Base-by-base conservation (phyloP, 2,797 vertebrate genomes). In the Neosalanx taihuensis region DNA sequence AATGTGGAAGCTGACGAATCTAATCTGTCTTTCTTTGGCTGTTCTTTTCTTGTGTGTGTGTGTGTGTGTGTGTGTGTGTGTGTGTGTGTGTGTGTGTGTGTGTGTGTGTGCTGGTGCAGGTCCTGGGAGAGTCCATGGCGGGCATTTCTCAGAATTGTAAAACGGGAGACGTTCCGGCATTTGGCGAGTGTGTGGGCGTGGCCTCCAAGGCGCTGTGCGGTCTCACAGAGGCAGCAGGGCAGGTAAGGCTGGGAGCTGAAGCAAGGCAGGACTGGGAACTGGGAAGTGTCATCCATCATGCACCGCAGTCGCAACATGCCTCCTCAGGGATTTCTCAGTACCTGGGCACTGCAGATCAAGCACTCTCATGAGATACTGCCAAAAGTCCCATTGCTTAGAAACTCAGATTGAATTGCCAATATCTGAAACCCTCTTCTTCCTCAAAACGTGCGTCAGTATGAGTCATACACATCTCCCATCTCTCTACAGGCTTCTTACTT, bases 81-180 rank as follows among this genome's bases (percentile, higher is more conserved):
- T 33, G 33, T 33, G 33, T 5, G 33, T 33, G 33, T 5, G 33
- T 49, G 46, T 10, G 46, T 49, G 46, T 10, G 26, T 63, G 53
- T 31, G 13, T 60, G 49, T 56, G 46, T 49, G 18, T n/a, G 17
- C 18, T n/a, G 15, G 51, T 33, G 33, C 80, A 99, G 98, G 93
- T 99, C 79, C 94, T 99, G 31, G 97, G 97, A 29, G 97, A 99
- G 83, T 96, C 97, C 0, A 99, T 99, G 97, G 96, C 98, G 0
- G 97, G 98, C 30, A 99, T 99, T 89, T 99, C 98, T 15, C 97
- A 99, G 87, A 97, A 99, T 78, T 98, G 97, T 73, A 99, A 98
- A 89, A 98, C 93, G 0, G 96, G 96, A 4, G 95, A 98, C 73
- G 95, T 99, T 72, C 81, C 93, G 2, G 89, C 94, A 0, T 99